phyloP scores from a whole-genome alignment of 2,113 vertebrate species.

The Epinephelus moara region DNA sequence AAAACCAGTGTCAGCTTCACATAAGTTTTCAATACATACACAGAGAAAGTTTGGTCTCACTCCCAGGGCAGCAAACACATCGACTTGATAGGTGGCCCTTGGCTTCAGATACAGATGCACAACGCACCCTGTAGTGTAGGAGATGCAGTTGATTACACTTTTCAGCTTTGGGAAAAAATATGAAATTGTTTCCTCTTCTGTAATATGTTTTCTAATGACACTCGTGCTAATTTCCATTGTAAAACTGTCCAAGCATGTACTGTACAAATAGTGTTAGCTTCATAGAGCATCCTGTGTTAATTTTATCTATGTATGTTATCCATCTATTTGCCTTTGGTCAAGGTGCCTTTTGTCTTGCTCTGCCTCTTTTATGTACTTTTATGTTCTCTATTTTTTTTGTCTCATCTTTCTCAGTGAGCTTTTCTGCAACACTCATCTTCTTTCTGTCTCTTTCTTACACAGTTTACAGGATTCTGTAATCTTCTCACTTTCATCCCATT shows the following conservation, averaged over 20 bases:
- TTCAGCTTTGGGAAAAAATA: not conserved
- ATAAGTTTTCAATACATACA: not conserved
- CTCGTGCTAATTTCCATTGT: too few relatives aligned
- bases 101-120: too few relatives aligned
- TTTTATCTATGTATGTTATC: not conserved
- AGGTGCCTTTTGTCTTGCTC: not conserved
- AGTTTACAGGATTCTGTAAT: not conserved
- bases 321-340: not conserved
- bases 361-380: too few relatives aligned
- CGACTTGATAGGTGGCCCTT: too few relatives aligned
- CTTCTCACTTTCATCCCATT: conserved; percentile 19
- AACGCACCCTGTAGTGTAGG: too few relatives aligned
- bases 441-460: not conserved
- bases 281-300: too few relatives aligned
- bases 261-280: not conserved
- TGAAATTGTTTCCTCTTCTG: not conserved
- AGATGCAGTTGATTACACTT: not conserved
- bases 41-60: too few relatives aligned
- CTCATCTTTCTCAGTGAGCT: too few relatives aligned
- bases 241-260: not conserved
- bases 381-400: too few relatives aligned
- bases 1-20: not conserved
- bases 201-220: not conserved
- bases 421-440: too few relatives aligned
- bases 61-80: too few relatives aligned